Evolutionary conservation across 1,140 invertebrate genomes (phyloP), one percentile per base, ranked within the genome.

Genomic region (Drosophila leontia): DNA sequence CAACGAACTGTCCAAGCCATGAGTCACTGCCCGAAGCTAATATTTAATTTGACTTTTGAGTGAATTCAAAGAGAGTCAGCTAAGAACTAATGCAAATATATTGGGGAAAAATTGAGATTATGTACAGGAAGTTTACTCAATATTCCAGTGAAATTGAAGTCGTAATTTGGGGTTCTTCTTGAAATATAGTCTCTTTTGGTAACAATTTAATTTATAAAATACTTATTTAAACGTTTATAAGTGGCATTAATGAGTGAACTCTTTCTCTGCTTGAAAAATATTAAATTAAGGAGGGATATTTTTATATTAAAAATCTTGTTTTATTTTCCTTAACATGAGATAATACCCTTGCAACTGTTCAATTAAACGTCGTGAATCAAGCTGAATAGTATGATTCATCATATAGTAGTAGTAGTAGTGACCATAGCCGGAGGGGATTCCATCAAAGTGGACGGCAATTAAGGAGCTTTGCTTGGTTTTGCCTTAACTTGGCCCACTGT

Each of bases 401-500:
- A 37, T 15, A 29, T 48, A 12, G 48, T 32, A 13, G 37, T 11
- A 8, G n/a, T 29, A 4, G 45, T 32, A 32, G 29, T 26, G 48
- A 8, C 58, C 34, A 37, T 32, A 8, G 32, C 9, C 17, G 39
- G 32, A 34, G 62, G 41, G 15, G 53, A 39, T n/a, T 56, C 53
- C 53, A 51, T 35, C 9, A 19, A 29, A 34, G 35, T 26, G 63
- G 37, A 23, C 15, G 34, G 62, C 62, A 55, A 26, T 60, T 69
- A 65, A 59, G 67, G 62, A 72, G 58, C 72, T 48, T 50, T 48
- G 45, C 45, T 56, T 59, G 58, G 50, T 53, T 67, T 82, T 60
- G 12, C 58, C 47, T 9, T 23, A 41, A 37, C 42, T 58, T 41
- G 79, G 45, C 61, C 78, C 75, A 87, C 78, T 82, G 82, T 86